Evolutionary conservation across 2,888 invertebrate species (phyloP).

Genomic region (Sesamia inferens): DNA sequence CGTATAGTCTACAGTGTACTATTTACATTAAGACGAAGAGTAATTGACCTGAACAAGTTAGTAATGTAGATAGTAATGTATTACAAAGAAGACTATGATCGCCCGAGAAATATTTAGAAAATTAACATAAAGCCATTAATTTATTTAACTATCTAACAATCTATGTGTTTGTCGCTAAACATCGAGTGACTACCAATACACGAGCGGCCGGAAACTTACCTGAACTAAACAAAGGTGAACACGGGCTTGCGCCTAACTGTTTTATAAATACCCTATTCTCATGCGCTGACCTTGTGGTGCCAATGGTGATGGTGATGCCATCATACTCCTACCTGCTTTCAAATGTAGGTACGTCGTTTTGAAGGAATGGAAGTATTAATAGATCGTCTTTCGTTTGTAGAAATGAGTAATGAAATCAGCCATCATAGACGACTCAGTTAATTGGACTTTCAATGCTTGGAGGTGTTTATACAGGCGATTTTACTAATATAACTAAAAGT

Average conservation of each 20-base stretch:
- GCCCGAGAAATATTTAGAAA: background rate
- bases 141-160: constrained; percentile 32
- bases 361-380: constrained; percentile 10
- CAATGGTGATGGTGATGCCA: constrained; percentile 36
- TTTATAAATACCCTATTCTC: constrained; percentile 62
- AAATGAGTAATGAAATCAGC: background rate
- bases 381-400: background rate
- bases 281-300: constrained; percentile 61
- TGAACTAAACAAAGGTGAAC: constrained; percentile 61
- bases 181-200: constrained; percentile 33
- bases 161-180: constrained; percentile 43
- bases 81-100: background rate
- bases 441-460: background rate
- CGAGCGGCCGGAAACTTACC: constrained; percentile 63
- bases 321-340: constrained; percentile 55
- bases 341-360: constrained; percentile 25
- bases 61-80: background rate
- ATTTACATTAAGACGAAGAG: too few species aligned
- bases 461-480: background rate
- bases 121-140: constrained; percentile 43
- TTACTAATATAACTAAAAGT: background rate
- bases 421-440: background rate
- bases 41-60: too few species aligned
- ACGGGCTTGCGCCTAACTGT: constrained; percentile 59
- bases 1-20: too few species aligned